phyloP scores from a whole-genome alignment of 2,113 vertebrate species.

The Caranx melampygus region DNA sequence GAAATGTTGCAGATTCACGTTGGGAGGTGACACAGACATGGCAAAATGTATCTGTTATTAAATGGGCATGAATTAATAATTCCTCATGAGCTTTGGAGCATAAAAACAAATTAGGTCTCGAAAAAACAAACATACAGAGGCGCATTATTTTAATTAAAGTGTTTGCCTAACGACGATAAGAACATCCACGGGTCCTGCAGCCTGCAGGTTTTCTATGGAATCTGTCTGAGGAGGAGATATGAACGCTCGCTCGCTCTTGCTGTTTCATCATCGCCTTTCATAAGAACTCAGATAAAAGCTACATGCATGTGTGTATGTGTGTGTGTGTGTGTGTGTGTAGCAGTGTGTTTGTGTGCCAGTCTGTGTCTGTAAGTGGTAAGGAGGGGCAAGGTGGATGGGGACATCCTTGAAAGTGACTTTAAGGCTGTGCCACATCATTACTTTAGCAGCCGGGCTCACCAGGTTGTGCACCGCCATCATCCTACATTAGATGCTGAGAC shows the following conservation, averaged over 20 bases:
- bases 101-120: slow-evolving; percentile 39
- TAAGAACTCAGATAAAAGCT: slow-evolving; percentile 7
- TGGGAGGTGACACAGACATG: background rate
- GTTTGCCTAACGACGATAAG: slow-evolving; percentile 38
- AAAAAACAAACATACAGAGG: slow-evolving; percentile 39
- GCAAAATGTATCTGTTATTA: slow-evolving; percentile 29
- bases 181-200: slow-evolving; percentile 5
- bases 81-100: slow-evolving; percentile 9
- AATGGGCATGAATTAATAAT: slow-evolving; percentile 59
- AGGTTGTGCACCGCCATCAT: slow-evolving; percentile 1
- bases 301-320: background rate
- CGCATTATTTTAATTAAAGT: slow-evolving; percentile 51
- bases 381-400: slow-evolving; percentile 16
- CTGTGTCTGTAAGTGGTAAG: slow-evolving; percentile 16
- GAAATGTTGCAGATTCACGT: background rate
- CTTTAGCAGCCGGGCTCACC: slow-evolving; percentile 15
- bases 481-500: slow-evolving; percentile 37
- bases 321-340: background rate
- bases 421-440: slow-evolving; percentile 47
- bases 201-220: slow-evolving; percentile 1
- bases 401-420: slow-evolving; percentile 17
- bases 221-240: slow-evolving; percentile 19
- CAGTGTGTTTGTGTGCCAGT: slow-evolving; percentile 13
- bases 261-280: slow-evolving; percentile 11
- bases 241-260: background rate